Evolutionary conservation across 2,113 vertebrate genomes (phyloP).

Genomic region (Dissostichus mawsoni): DNA sequence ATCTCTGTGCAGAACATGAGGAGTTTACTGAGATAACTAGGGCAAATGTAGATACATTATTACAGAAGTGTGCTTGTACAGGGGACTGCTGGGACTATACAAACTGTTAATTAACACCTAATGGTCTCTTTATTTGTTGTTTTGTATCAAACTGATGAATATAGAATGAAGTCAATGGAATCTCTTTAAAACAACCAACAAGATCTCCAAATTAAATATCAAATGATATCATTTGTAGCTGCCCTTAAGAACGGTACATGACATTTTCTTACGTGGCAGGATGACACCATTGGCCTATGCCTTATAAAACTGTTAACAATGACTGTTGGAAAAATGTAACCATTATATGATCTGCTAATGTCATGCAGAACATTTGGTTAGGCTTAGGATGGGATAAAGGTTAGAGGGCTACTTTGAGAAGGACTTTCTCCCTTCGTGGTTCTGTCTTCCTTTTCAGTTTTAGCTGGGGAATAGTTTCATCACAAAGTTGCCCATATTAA

Average conservation of each 20-base stretch:
- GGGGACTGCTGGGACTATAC: neutral
- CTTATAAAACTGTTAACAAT: too few species aligned
- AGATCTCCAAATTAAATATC: neutral
- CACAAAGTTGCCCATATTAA: neutral
- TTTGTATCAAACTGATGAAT: neutral
- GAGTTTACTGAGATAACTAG: constrained; percentile 33
- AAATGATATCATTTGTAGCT: neutral
- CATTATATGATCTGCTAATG: neutral
- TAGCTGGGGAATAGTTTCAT: neutral
- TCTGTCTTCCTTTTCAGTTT: neutral
- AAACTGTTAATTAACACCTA: neutral
- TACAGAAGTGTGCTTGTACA: constrained; percentile 3
- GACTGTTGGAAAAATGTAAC: neutral
- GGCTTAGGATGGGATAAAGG: neutral
- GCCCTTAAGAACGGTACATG: neutral
- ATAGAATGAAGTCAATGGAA: neutral
- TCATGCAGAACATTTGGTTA: neutral
- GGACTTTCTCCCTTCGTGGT: neutral
- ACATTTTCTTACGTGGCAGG: neutral
- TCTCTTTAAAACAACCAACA: neutral
- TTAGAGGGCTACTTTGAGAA: neutral
- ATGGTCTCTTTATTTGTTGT: neutral
- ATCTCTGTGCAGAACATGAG: constrained; percentile 27
- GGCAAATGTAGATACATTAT: constrained; percentile 4
- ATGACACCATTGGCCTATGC: neutral